These are phyloP conservation scores for Zoanthus gigantus DNA, from an alignment of 92 coral and sea anemone species.

Conservation along the genomic window DNA sequence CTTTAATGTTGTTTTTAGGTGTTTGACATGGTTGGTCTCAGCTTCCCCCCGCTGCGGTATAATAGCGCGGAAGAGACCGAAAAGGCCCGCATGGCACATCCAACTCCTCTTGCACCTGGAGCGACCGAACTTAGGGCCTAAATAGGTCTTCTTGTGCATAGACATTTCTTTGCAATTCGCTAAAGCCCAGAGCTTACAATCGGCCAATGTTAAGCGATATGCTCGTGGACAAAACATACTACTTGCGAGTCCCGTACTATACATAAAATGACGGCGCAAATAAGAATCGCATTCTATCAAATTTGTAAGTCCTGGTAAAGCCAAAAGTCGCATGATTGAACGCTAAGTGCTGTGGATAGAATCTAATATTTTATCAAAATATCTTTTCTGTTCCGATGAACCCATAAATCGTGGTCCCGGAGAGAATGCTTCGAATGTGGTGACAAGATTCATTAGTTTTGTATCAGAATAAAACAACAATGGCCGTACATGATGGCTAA, in stretches of 20 bases:
- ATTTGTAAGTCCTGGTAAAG: slow-evolving; percentile 44
- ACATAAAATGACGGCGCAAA: background rate
- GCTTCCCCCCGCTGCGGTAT: background rate
- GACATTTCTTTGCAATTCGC: background rate
- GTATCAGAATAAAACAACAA: slow-evolving; percentile 18
- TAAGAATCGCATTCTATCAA: slow-evolving; percentile 48
- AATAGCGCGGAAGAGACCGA: slow-evolving; percentile 18
- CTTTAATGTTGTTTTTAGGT: slow-evolving; percentile 16
- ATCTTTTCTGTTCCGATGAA: background rate
- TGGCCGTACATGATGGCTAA: slow-evolving; percentile 28
- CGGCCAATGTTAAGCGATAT: background rate
- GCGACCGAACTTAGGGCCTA: background rate
- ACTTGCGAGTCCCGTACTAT: background rate
- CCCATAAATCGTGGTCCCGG: background rate
- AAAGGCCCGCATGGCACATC: slow-evolving; percentile 21
- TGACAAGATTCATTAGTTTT: slow-evolving; percentile 10
- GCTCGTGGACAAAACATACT: background rate
- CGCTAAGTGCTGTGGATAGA: slow-evolving; percentile 3
- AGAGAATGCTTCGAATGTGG: background rate
- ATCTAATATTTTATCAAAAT: background rate
- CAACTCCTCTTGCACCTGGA: background rate
- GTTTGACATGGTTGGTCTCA: slow-evolving; percentile 1
- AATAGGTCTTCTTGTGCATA: background rate
- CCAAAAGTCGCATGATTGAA: slow-evolving; percentile 16
- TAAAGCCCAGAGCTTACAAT: slow-evolving; percentile 21